Evolutionary conservation across 1,140 invertebrate species (phyloP), one percentile per base, ranked within the genome.

Genomic region (Drosophila simulans): DNA sequence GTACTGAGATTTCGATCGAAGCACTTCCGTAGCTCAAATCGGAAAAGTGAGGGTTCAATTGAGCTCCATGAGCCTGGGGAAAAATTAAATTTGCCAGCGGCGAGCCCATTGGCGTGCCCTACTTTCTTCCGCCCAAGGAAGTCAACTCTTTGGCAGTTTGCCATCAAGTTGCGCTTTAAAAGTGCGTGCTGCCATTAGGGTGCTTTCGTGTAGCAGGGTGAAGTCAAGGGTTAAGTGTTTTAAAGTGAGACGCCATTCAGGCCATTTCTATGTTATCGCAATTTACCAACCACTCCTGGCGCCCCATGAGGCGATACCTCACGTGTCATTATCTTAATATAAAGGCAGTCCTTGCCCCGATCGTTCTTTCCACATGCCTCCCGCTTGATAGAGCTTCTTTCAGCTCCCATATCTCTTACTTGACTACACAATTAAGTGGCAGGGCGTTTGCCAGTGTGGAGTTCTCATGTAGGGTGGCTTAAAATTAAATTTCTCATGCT

Each of bases 271-370:
- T 65, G 79, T 86, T 86, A 88, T 86, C 83, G 79, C 83, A 88
- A 83, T 88, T 86, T 86, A 77, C 75, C 83, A 86, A 88, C 70
- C 70, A 74, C 74, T 74, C 68, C 57, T 42, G 42, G 34, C 31
- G 51, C 59, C 57, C 70, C 53, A 56, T 20, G 73, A 43, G 74
- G 42, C 64, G 64, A 58, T 77, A 77, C 55, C 80, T 82, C 83
- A 88, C 70, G 80, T 86, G 83, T 86, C 83, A 86, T 86, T 88
- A 86, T 86, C 83, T 86, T 82, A 88, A 86, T 86, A 88, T 88
- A 76, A 76, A 86, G 70, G 58, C 83, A 76, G 55, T 45, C 59
- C 64, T 27, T 57, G 65, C 57, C 4, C 40, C 42, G 43, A 25
- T 25, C 10, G 12, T 37, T 7, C 20, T n/a, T 22, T 3, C 46